These are phyloP conservation scores for Linyphia triangularis DNA, from an alignment of 2,888 invertebrate genomes.

Conservation along the genomic window DNA sequence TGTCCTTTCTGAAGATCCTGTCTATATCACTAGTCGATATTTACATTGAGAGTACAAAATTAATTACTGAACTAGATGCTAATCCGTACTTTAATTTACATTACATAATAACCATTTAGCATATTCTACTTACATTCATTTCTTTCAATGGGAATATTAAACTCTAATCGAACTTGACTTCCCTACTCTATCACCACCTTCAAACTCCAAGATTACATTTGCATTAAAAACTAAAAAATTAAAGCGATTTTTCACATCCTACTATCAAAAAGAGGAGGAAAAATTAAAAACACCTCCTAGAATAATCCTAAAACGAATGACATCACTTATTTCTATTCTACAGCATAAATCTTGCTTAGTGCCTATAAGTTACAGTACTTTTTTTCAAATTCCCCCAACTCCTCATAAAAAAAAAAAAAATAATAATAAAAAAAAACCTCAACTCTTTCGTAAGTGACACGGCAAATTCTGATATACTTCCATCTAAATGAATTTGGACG, in stretches of 20 bases:
- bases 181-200: neutral
- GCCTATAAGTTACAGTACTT: conserved; percentile 35
- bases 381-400: neutral
- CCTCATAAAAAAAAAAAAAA: neutral
- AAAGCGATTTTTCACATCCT: neutral
- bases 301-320: neutral
- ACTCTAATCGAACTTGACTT: neutral
- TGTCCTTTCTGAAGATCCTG: too few species aligned
- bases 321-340: neutral
- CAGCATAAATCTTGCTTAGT: conserved; percentile 55
- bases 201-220: conserved; percentile 11
- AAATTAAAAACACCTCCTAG: conserved; percentile 4
- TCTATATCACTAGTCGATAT: too few species aligned
- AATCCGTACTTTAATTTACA: too few species aligned
- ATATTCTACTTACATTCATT: too few species aligned
- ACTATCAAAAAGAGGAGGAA: neutral
- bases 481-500: conserved; percentile 58
- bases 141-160: too few species aligned
- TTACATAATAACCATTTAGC: too few species aligned
- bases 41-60: too few species aligned
- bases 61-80: too few species aligned
- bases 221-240: neutral
- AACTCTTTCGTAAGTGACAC: conserved; percentile 42
- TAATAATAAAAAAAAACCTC: neutral
- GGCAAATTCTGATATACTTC: conserved; percentile 52